Base-by-base conservation (phyloP, 2,888 invertebrate genomes). In the Notodonta dromedarius region DNA sequence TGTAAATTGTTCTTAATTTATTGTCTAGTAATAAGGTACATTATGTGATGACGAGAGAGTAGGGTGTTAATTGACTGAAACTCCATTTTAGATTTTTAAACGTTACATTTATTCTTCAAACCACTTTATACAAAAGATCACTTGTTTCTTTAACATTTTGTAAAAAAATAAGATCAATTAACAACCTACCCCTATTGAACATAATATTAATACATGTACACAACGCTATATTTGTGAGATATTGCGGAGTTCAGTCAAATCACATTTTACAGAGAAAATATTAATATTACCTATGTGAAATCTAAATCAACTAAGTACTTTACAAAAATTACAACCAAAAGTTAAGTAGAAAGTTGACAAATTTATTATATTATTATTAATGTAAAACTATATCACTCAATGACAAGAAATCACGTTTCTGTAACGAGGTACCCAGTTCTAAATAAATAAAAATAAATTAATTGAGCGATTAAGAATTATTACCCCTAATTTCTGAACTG, bases 61-160 rank as follows among this genome's bases (percentile, higher is more conserved):
- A 93, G 93, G 93, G 93, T 93, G 93, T 91, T 93, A 93, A 93
- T 92, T 93, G 93, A 93, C 93, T 93, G 93, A 93, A 93, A 93
- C 93, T 93, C 93, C 93, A 93, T 84, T 83, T 85, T 83, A 78
- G 76, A 85, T 91, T 90, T 91, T 84, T 81, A 89, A 91, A 82
- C 86, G 86, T 87, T 80, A 88, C 88, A 86, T 93, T 93, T 93
- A 93, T 93, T 93, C 83, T 84, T 87, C 86, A 90, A 88, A 91
- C 84, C 89, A 84, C 85, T 71, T 79, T 87, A 88, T 86, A 93
- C 91, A 93, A 91, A 24, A 87, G 81, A 87, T 87, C 85, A 88
- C 83, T 88, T 77, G 80, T 77, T 75, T 80, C 82, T 87, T 88
- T 86, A 86, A 91, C 89, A 92, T 86, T 86, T 87, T 83, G 84